phyloP scores from a whole-genome alignment of 1,140 invertebrate genomes.

The Platorchestia sp. region DNA sequence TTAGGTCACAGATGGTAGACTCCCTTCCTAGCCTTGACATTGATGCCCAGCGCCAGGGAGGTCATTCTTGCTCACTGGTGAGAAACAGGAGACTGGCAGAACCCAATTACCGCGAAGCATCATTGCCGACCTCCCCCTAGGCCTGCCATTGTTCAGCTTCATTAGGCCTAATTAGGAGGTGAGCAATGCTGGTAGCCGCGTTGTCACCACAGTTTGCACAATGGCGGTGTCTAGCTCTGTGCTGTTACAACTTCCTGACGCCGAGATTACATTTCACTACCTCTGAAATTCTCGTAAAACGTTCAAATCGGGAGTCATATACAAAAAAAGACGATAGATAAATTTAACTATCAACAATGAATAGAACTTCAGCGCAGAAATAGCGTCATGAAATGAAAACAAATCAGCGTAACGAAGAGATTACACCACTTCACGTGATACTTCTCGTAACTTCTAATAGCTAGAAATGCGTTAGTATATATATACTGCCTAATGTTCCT shows the following conservation, averaged over 20 bases:
- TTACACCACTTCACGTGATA: neutral
- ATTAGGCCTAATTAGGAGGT: slow-evolving; percentile 43
- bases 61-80: neutral
- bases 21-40: neutral
- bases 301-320: neutral
- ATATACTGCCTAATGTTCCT: neutral
- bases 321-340: neutral
- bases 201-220: slow-evolving; percentile 15
- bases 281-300: neutral
- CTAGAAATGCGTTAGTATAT: neutral
- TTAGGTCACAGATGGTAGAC: neutral
- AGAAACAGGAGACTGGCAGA: slow-evolving; percentile 9
- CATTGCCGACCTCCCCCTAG: neutral
- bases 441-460: neutral
- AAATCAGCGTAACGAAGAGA: neutral
- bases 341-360: too few species aligned
- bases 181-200: slow-evolving; percentile 47
- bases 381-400: neutral
- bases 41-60: neutral
- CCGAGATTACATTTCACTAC: neutral
- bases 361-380: neutral
- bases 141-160: slow-evolving; percentile 46
- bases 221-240: neutral
- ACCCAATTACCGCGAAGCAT: neutral
- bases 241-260: neutral